Evolutionary conservation across 2,888 invertebrate species (phyloP).

Genomic region (Oxycera nigricornis): DNA sequence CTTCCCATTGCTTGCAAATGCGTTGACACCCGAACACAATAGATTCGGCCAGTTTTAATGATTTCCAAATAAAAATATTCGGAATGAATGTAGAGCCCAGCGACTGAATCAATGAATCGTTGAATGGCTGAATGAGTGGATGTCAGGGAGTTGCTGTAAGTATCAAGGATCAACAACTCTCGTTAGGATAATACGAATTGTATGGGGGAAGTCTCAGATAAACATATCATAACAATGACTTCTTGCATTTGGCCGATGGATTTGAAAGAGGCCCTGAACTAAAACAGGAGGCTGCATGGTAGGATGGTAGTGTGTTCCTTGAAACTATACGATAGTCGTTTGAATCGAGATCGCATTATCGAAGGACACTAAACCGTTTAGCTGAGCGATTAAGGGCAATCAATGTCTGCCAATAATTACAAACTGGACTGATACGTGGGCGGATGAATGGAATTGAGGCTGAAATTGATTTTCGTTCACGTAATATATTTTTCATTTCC

Average conservation of each 20-base stretch:
- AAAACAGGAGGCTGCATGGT: slow-evolving; percentile 10
- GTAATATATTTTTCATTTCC: no score
- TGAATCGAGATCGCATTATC: not conserved
- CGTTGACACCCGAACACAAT: slow-evolving; percentile 36
- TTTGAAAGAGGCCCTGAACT: not conserved
- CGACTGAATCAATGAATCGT: no score
- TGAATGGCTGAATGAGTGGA: slow-evolving; percentile 5
- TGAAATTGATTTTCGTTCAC: no score
- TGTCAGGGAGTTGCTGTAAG: not conserved
- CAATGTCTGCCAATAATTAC: slow-evolving; percentile 41
- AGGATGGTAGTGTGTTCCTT: not conserved
- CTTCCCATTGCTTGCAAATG: slow-evolving; percentile 26
- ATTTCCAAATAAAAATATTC: slow-evolving; percentile 41
- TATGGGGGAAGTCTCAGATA: slow-evolving; percentile 26
- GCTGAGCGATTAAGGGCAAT: slow-evolving; percentile 28
- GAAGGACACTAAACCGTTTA: slow-evolving; percentile 30
- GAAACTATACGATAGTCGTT: slow-evolving; percentile 13
- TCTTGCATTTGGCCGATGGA: not conserved
- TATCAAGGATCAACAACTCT: slow-evolving; percentile 10
- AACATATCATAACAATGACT: slow-evolving; percentile 43
- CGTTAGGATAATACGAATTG: not conserved
- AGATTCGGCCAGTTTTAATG: slow-evolving; percentile 42
- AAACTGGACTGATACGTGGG: slow-evolving; percentile 20
- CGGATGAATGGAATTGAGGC: slow-evolving; percentile 14
- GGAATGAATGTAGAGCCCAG: slow-evolving; percentile 6